Base-by-base conservation (phyloP, 2,113 vertebrate genomes). In the Menura novaehollandiae region DNA sequence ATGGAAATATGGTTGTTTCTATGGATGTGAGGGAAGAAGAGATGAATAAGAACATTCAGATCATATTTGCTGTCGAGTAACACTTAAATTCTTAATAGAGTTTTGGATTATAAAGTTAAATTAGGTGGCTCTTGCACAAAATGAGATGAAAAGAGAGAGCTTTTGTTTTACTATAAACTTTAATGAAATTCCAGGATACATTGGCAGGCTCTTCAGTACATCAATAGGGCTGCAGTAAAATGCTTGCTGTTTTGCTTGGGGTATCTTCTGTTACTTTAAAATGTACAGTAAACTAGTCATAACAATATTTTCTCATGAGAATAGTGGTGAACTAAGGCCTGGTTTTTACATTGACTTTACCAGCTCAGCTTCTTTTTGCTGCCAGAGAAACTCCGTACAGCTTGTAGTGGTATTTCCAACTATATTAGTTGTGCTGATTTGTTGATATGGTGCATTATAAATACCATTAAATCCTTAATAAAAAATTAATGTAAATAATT, bases 341-440 rank as follows among this genome's bases (percentile, higher is more conserved):
- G 78, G 5, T 93, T 94, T 96, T 93, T 92, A 72, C 85, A 69
- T 58, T 93, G 90, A 87, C 67, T 13, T 94, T 93, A 91, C 78
- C 51, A 76, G 30, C 72, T 97, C 77, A 96, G 64, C 91, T 95
- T 87, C 81, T 93, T 96, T 95, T 96, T 96, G 51, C 87, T 96
- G 81, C 53, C 75, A 77, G 77, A 79, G 73, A 95, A 97, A 87
- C 60, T 85, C 75, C 64, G 43, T 62, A 59, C 51, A 35, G 59
- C 82, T 87, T 85, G 59, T 77, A 85, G 53, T 4, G 15, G 19
- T 88, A 27, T 67, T 95, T 49, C 39, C 37, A 92, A 13, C 67
- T 58, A 4, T 62, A 68, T 68, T 78, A 89, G 37, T 85, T 92
- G 69, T 95, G 53, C 73, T 95, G 52, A 59, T 92, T 96, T 66